phyloP scores from a whole-genome alignment of 2,113 vertebrate species.

The Anoplopoma fimbria region DNA sequence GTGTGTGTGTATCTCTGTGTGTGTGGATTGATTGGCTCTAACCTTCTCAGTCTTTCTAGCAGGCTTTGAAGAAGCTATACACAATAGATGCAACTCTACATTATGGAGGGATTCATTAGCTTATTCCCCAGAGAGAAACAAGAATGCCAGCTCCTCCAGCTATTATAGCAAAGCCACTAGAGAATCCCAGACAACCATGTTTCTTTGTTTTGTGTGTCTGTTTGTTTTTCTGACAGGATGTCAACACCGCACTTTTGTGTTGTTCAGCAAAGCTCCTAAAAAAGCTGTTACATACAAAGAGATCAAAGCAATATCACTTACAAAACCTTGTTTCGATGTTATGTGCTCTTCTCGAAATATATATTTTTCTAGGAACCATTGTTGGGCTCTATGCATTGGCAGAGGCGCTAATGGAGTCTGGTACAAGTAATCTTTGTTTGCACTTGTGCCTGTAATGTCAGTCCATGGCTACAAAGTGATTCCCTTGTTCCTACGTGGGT shows the following conservation, averaged over 20 bases:
- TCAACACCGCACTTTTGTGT: conserved; percentile 42
- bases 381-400: background rate
- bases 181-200: conserved; percentile 37
- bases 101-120: conserved; percentile 64
- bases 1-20: background rate
- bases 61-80: conserved; percentile 30
- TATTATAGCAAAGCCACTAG: conserved; percentile 34
- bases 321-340: conserved; percentile 20
- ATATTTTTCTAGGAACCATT: conserved; percentile 17
- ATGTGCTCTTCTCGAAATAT: background rate
- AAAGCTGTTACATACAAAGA: conserved; percentile 15
- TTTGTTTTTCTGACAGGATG: conserved; percentile 34
- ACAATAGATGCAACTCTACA: conserved; percentile 40
- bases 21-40: conserved; percentile 38
- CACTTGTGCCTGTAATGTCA: background rate
- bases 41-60: conserved; percentile 48
- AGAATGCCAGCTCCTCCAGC: conserved; percentile 37
- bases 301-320: conserved; percentile 36
- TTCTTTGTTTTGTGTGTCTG: conserved; percentile 37
- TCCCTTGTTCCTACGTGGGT: background rate
- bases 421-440: background rate
- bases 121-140: conserved; percentile 50
- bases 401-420: background rate
- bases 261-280: conserved; percentile 30
- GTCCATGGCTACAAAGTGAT: background rate